These are phyloP conservation scores for Lepus timidus DNA, from an alignment of 2,113 vertebrate genomes.

Conservation along the genomic window DNA sequence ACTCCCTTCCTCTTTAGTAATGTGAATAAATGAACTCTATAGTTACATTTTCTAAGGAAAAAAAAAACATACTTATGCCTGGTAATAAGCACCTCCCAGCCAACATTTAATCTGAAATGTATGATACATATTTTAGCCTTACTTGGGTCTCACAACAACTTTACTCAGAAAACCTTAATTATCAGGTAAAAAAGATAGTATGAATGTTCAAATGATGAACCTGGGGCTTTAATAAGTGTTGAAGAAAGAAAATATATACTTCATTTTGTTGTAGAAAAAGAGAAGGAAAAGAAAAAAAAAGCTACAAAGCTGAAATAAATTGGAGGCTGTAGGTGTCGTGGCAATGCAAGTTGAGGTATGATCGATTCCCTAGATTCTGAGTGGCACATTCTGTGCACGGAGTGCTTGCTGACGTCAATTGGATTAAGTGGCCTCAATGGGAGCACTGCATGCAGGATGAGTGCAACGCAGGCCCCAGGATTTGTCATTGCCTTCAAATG, in stretches of 20 bases:
- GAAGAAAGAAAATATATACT: constrained; percentile 18
- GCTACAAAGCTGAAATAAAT: constrained; percentile 36
- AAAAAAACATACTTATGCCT: constrained; percentile 32
- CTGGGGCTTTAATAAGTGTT: constrained; percentile 31
- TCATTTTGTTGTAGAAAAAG: constrained; percentile 26
- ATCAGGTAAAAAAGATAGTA: constrained; percentile 53
- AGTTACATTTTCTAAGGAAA: constrained; percentile 40
- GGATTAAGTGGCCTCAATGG: constrained; percentile 73
- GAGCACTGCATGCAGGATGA: constrained; percentile 67
- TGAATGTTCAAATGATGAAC: constrained; percentile 55
- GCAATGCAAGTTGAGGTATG: constrained; percentile 39
- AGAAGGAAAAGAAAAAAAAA: constrained; percentile 26
- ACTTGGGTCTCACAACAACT: neutral
- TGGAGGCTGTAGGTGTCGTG: constrained; percentile 65
- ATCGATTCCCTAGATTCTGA: constrained; percentile 60
- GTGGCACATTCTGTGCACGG: constrained; percentile 51
- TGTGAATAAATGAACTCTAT: constrained; percentile 40
- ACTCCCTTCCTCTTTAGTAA: neutral
- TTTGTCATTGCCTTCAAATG: constrained; percentile 41
- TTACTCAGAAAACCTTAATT: constrained; percentile 63
- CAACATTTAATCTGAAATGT: neutral
- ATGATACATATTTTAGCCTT: neutral
- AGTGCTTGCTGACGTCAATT: constrained; percentile 74
- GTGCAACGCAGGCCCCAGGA: neutral
- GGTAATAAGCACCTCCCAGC: neutral